These are phyloP conservation scores for Nesogale talazaci DNA, from an alignment of 2,113 vertebrate species.

Conservation along the genomic window DNA sequence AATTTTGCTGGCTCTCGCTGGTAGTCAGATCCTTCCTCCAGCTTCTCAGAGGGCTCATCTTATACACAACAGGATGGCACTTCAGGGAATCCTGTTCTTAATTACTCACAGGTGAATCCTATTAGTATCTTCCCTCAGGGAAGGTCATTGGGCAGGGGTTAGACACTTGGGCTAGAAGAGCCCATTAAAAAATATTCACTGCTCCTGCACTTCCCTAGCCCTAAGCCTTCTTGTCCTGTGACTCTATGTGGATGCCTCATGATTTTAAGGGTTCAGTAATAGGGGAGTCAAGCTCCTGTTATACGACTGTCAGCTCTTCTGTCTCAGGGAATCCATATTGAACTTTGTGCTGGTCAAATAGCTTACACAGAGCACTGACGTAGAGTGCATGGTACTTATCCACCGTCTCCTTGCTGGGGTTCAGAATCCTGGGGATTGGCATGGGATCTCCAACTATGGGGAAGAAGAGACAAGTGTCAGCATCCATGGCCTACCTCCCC, in stretches of 20 bases:
- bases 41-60: too few relatives aligned
- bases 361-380: conserved; percentile 77
- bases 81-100: too few relatives aligned
- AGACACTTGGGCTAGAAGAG: too few relatives aligned
- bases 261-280: neutral
- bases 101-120: too few relatives aligned
- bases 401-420: conserved; percentile 82
- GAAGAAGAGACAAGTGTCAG: conserved; percentile 58
- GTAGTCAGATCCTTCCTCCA: too few relatives aligned
- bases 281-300: neutral
- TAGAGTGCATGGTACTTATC: conserved; percentile 83
- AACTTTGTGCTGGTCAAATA: conserved; percentile 87
- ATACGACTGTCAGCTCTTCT: conserved; percentile 80
- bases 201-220: neutral
- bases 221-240: neutral
- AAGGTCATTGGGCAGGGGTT: too few relatives aligned
- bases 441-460: conserved; percentile 85
- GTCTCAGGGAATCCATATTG: conserved; percentile 77
- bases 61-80: too few relatives aligned
- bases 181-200: too few relatives aligned
- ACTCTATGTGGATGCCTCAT: neutral
- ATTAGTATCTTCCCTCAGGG: too few relatives aligned
- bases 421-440: conserved; percentile 74
- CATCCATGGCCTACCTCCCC: neutral
- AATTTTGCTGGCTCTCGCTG: too few relatives aligned